phyloP scores from a whole-genome alignment of 2,888 invertebrate genomes.

The Dryocosmus kuriphilus region DNA sequence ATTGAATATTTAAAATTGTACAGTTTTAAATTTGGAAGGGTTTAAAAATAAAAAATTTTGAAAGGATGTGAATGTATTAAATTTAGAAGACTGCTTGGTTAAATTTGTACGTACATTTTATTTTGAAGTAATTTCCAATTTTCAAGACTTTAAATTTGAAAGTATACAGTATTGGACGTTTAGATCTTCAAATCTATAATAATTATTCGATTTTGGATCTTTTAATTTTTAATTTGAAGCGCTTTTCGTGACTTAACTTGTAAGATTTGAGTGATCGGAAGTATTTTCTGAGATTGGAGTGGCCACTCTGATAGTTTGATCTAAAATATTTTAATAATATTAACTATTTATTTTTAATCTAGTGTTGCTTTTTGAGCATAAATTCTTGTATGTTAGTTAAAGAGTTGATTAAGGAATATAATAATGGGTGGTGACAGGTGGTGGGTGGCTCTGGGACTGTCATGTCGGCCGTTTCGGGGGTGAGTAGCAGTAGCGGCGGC shows the following conservation, averaged over 20 bases:
- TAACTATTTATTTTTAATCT: conserved; percentile 9
- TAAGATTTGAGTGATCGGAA: background rate
- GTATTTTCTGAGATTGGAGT: background rate
- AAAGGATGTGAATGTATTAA: too few relatives aligned
- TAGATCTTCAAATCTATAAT: too few relatives aligned
- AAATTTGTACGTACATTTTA: too few relatives aligned
- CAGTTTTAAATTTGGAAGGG: too few relatives aligned
- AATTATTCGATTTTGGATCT: too few relatives aligned
- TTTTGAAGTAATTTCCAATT: background rate
- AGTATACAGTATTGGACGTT: background rate
- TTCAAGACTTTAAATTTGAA: background rate
- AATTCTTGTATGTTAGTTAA: background rate
- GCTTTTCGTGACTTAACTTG: too few relatives aligned
- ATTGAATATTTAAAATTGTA: too few relatives aligned
- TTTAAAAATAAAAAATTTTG: too few relatives aligned
- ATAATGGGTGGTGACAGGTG: conserved; percentile 76
- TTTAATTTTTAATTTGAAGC: too few relatives aligned
- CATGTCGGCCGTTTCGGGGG: conserved; percentile 73
- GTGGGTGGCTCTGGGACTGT: conserved; percentile 79
- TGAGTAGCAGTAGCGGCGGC: conserved; percentile 78
- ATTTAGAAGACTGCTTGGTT: too few relatives aligned
- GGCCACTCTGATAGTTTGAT: background rate
- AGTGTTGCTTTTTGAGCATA: background rate
- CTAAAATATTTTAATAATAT: background rate
- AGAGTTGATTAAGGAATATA: conserved; percentile 55